phyloP scores from a whole-genome alignment of 2,888 invertebrate species.

The Napeogenes inachia region DNA sequence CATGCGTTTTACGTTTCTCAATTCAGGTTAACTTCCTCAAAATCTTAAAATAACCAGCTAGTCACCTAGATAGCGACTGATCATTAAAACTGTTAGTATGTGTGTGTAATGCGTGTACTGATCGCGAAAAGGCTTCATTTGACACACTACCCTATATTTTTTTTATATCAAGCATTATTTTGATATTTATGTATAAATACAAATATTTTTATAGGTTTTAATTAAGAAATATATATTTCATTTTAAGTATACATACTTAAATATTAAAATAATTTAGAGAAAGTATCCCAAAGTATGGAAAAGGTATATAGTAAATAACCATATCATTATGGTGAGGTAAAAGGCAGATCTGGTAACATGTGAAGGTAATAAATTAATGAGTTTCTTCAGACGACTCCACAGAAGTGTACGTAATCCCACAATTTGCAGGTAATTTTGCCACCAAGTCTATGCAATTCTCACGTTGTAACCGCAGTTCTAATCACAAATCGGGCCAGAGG shows the following conservation, averaged over 20 bases:
- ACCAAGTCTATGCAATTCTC: conserved; percentile 37
- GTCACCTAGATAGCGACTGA: too few relatives aligned
- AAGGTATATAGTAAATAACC: neutral
- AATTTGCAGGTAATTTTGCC: conserved; percentile 52
- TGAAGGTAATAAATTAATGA: neutral
- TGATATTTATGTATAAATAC: too few relatives aligned
- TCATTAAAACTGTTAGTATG: too few relatives aligned
- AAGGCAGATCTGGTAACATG: neutral
- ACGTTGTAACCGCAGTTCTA: conserved; percentile 33
- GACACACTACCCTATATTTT: conserved; percentile 13
- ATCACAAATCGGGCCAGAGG: conserved; percentile 34
- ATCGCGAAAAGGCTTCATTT: conserved; percentile 31
- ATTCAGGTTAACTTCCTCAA: too few relatives aligned
- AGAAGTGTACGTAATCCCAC: conserved; percentile 30
- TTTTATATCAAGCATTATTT: neutral
- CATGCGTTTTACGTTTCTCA: too few relatives aligned
- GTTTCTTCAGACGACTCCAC: conserved; percentile 10
- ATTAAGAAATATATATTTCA: too few relatives aligned
- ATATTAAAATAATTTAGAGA: too few relatives aligned
- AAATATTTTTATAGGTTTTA: too few relatives aligned
- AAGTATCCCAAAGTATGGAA: neutral
- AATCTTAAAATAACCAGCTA: too few relatives aligned
- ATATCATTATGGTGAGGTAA: neutral
- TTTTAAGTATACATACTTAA: too few relatives aligned
- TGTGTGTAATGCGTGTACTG: too few relatives aligned